phyloP scores from a whole-genome alignment of 2,797 vertebrate genomes.

The Momotus momota region DNA sequence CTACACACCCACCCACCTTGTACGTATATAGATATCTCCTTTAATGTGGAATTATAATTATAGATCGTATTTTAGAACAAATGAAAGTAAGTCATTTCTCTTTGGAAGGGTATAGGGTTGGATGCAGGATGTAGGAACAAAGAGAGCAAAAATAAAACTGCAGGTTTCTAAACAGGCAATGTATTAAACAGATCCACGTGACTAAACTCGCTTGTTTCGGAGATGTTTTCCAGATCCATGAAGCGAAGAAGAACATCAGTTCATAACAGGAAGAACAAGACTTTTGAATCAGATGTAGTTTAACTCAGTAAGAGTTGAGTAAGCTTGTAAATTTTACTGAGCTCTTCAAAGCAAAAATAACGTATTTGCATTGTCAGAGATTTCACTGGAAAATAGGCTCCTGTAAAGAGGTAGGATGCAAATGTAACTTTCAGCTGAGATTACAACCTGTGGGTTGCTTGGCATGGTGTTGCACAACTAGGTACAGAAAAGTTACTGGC shows the following conservation, averaged over 20 bases:
- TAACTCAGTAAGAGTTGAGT: slow-evolving; percentile 10
- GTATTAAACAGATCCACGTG: background rate
- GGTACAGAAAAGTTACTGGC: background rate
- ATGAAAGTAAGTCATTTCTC: background rate
- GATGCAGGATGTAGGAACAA: background rate
- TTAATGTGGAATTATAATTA: background rate
- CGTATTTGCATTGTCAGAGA: background rate
- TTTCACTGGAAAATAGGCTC: background rate
- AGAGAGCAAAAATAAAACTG: background rate
- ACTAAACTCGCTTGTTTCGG: background rate
- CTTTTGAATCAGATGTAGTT: slow-evolving; percentile 2
- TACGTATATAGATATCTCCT: background rate
- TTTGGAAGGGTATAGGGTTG: background rate
- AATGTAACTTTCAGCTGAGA: background rate
- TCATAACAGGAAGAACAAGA: background rate
- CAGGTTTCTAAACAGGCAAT: background rate
- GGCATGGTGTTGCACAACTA: background rate
- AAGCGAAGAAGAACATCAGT: background rate
- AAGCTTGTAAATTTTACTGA: background rate
- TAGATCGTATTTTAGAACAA: background rate
- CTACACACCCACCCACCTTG: background rate
- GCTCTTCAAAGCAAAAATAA: slow-evolving; percentile 29
- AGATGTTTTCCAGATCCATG: background rate
- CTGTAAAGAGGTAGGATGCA: background rate
- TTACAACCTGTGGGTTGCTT: background rate